These are phyloP conservation scores for Ranitomeya variabilis DNA, from an alignment of 2,113 vertebrate genomes.

Conservation along the genomic window DNA sequence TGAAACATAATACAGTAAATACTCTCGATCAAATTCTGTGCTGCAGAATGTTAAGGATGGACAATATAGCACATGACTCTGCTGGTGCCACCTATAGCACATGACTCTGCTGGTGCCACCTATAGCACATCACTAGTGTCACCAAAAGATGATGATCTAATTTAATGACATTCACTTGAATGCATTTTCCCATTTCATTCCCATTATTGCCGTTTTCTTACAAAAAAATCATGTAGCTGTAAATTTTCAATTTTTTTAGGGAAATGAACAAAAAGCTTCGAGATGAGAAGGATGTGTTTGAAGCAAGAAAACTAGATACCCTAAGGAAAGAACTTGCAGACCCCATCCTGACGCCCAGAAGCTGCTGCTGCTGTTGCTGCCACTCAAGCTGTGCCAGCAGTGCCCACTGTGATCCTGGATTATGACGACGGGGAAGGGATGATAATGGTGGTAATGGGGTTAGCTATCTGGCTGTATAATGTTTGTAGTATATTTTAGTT, in stretches of 20 bases:
- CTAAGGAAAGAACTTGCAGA: slow-evolving; percentile 70
- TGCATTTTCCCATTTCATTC: too few species aligned
- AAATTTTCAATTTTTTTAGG: slow-evolving; percentile 69
- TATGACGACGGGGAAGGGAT: slow-evolving; percentile 58
- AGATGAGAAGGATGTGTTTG: slow-evolving; percentile 87
- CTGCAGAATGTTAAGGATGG: too few species aligned
- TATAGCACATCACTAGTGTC: too few species aligned
- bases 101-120: too few species aligned
- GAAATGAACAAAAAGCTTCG: slow-evolving; percentile 92
- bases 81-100: too few species aligned
- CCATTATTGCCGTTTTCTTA: too few species aligned
- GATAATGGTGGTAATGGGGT: neutral
- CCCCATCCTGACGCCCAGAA: slow-evolving; percentile 64
- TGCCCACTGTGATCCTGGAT: slow-evolving; percentile 69
- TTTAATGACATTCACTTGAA: too few species aligned
- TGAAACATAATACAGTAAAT: too few species aligned
- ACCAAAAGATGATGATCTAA: too few species aligned
- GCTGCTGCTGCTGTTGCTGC: slow-evolving; percentile 72
- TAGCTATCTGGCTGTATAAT: neutral
- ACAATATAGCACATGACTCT: too few species aligned
- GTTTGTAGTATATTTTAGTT: neutral
- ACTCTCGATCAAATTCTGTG: too few species aligned
- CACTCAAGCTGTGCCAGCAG: slow-evolving; percentile 61
- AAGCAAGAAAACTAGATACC: slow-evolving; percentile 85
- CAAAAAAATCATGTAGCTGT: neutral